Evolutionary conservation across 2,113 vertebrate genomes (phyloP), one percentile per base, ranked within the genome.

Genomic region (Progne subis): DNA sequence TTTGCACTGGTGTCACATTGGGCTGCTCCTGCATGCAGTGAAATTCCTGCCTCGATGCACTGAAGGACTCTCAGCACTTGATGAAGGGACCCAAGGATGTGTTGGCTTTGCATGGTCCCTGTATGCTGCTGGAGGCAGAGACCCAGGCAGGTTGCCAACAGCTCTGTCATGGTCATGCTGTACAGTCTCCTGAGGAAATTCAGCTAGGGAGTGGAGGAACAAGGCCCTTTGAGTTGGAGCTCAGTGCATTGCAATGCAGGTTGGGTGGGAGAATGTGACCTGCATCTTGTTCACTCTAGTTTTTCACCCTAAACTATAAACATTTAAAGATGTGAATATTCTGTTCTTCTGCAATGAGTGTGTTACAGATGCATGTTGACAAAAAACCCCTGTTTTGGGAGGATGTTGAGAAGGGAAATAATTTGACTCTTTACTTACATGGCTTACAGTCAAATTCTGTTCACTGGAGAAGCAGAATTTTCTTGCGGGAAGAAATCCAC

Each of bases 1-100:
- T 64, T 71, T 0, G 0, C 49, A 44, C 44, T 60, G 85, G 57
- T 44, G 61, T 78, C 79, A 90, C 3, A 1, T 47, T 56, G 64
- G 31, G 92, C 26, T 47, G 68, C 68, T 86, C 39, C 56, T 13
- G n/a, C 52, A 56, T 0, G 0, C 18, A 2, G 34, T 18, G 46
- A 47, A 84, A 44, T 26, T 71, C 44, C 60, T 70, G 29, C 50
- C 53, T 55, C 9, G 17, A 15, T 57, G 47, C 28, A 17, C 25
- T 2, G 1, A 44, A 61, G 25, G n/a, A 37, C 37, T 74, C 59
- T 39, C 52, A 53, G 57, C 37, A 61, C 19, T 39, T 56, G 56
- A 31, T 24, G n/a, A 81, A 78, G 60, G 18, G 12, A 70, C 6
- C 4, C 2, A 8, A 31, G 37, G 52, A 26, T 74, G 68, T 41